Base-by-base conservation (phyloP, 2,888 invertebrate species). In the Polydrusus tereticollis region DNA sequence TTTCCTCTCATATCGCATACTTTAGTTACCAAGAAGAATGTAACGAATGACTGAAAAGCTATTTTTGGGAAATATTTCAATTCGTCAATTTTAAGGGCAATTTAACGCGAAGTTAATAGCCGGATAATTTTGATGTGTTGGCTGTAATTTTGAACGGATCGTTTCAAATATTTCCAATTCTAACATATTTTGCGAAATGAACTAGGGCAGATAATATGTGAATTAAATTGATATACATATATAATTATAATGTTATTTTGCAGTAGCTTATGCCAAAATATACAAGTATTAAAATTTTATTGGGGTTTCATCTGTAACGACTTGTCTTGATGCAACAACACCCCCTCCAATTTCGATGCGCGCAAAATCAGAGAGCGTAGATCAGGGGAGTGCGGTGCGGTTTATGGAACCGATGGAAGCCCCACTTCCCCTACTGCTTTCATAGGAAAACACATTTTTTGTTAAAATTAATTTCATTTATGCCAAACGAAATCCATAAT, bases 41-140 rank as follows among this genome's bases (percentile, higher is more conserved):
- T 20, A 45, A 52, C 29, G n/a, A 29, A 55, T 47, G 47, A 47
- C 38, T 38, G 58, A 59, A 59, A 21, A 38, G 59, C 43, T 59
- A 59, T 59, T 59, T 59, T 59, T 12, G 43, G 38, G 59, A 59
- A 59, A 59, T 59, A 59, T 43, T 55, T 29, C 8, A 47, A 21
- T 14, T 21, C 52, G n/a, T 59, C 43, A 41, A 59, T 59, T 59
- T 59, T 21, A 8, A 23, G 59, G 43, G n/a, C 14, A 21, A 59
- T 59, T 59, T 59, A 41, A 41, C n/a, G 0, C 12, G 10, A 5
- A 41, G 59, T 59, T 43, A 59, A 58, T 41, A 43, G 43, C 59
- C 59, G 43, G 16, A 59, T 43, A 38, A 59, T 59, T 59, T 55
- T 12, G 16, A 36, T n/a, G 57, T 16, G 57, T 36, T 38, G 5